Percentiles rank a stretch among this genome's conserved stretches.
phyloP scores from a whole-genome alignment of 1,140 invertebrate species.

The Thaumetopoea pityocampa region DNA sequence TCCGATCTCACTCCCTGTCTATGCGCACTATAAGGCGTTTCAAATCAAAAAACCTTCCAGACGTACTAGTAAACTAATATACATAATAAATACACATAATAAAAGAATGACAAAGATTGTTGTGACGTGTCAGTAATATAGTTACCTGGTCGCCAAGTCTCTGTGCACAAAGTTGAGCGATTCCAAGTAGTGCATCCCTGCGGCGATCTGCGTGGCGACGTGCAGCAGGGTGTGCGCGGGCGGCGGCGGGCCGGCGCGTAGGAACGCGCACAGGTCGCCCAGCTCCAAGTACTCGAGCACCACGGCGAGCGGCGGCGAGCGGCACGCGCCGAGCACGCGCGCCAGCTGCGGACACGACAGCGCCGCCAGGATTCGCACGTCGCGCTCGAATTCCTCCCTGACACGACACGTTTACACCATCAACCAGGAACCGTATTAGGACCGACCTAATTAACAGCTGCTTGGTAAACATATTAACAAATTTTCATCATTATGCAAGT shows the following conservation, averaged over 20 bases:
- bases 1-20: too few species aligned
- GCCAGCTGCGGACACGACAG: conserved; percentile 92
- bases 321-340: conserved; percentile 90
- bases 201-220: conserved; percentile 89
- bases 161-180: conserved; percentile 89
- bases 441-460: too few species aligned
- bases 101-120: too few species aligned
- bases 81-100: too few species aligned
- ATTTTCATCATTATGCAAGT: too few species aligned
- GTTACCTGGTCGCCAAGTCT: conserved; percentile 85
- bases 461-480: too few species aligned
- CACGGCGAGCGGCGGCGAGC: conserved; percentile 88
- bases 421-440: too few species aligned
- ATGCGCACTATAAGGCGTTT: too few species aligned
- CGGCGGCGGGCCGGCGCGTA: conserved; percentile 80
- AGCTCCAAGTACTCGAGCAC: conserved; percentile 94
- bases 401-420: conserved; percentile 22
- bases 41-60: too few species aligned
- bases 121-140: conserved; percentile 11
- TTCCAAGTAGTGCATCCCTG: conserved; percentile 91
- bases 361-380: conserved; percentile 90
- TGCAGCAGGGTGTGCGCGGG: conserved; percentile 83
- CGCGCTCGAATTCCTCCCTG: conserved; percentile 92
- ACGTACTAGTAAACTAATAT: too few species aligned
- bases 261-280: conserved; percentile 92